Percentiles rank a stretch among this genome's conserved stretches.
phyloP scores from a whole-genome alignment of 2,888 invertebrate genomes.

The Hermaeophaga mercurialis region DNA sequence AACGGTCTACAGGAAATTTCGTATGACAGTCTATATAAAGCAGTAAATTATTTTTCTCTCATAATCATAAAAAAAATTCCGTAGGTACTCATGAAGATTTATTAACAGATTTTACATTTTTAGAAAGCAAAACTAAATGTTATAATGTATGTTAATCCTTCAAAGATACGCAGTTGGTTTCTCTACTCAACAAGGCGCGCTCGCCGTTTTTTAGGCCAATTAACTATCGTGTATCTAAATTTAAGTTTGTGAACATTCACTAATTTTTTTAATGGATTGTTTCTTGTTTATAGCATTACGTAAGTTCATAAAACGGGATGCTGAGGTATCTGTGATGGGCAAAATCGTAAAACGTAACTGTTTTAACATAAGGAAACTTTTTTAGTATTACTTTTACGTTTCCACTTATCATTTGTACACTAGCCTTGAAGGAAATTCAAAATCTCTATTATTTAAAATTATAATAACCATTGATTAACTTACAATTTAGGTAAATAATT shows the following conservation, averaged over 20 bases:
- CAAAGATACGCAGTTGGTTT: background rate
- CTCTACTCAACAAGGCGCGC: background rate
- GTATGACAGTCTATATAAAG: too few relatives aligned
- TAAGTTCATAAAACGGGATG: background rate
- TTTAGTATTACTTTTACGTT: background rate
- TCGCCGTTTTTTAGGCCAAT: slow-evolving; percentile 13
- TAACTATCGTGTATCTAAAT: slow-evolving; percentile 3
- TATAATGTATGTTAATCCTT: background rate
- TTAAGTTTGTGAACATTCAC: background rate
- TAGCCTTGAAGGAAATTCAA: background rate
- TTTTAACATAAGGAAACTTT: slow-evolving; percentile 1
- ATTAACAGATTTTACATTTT: slow-evolving; percentile 5
- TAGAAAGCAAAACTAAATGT: slow-evolving; percentile 8
- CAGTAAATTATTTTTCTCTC: too few relatives aligned
- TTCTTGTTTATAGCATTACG: background rate
- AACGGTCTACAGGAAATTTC: too few relatives aligned
- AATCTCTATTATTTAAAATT: too few relatives aligned
- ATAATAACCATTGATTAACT: too few relatives aligned
- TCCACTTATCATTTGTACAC: background rate
- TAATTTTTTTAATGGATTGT: background rate
- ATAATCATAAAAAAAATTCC: too few relatives aligned
- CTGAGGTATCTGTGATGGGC: background rate
- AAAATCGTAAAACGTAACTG: background rate
- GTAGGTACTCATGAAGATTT: background rate
- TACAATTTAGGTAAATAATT: too few relatives aligned